phyloP scores from a whole-genome alignment of 2,797 vertebrate species.

The Acrossocheilus fasciatus region DNA sequence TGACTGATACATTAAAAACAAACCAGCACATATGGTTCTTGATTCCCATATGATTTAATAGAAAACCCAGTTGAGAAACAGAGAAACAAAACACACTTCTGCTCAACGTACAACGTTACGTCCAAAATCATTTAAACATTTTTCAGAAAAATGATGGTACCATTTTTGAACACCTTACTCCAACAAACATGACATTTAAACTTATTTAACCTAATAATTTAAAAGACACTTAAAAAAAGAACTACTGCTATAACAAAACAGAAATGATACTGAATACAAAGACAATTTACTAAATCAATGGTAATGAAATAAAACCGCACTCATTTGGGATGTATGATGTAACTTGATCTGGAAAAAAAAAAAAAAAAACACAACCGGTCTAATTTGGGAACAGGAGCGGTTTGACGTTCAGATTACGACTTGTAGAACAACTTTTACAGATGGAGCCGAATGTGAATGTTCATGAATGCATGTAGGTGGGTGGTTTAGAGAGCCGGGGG shows the following conservation, averaged over 20 bases:
- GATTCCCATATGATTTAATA: not conserved
- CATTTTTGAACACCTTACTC: not conserved
- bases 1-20: not conserved
- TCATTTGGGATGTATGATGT: not conserved
- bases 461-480: constrained; percentile 1
- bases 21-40: not conserved
- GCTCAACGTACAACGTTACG: fast-evolving
- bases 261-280: not conserved
- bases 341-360: not conserved
- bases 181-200: not conserved
- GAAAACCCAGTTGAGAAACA: not conserved
- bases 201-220: not conserved
- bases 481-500: not conserved
- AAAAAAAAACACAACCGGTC: not conserved
- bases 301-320: constrained; percentile 11
- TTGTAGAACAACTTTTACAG: constrained; percentile 38
- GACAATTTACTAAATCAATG: not conserved
- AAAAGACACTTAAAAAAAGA: not conserved
- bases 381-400: not conserved
- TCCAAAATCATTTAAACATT: not conserved
- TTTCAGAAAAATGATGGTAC: not conserved
- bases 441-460: not conserved
- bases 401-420: constrained; percentile 8
- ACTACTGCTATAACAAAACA: not conserved
- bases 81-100: not conserved